Evolutionary conservation across 2,113 vertebrate species (phyloP).

Genomic region (Chaetorhynchus papuensis): DNA sequence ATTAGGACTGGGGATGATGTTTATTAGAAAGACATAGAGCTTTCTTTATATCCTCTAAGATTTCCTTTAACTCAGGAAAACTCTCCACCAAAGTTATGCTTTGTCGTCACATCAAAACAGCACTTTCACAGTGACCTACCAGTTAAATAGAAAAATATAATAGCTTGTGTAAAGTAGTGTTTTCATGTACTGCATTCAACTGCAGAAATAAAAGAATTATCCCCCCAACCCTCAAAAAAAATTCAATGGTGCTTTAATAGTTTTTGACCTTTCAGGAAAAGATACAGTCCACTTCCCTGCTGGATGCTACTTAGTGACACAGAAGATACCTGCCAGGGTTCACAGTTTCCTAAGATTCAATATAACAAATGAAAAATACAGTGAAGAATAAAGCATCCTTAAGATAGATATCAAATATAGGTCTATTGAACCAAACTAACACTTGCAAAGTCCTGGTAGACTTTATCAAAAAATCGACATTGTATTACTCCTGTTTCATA

Average conservation of each 20-base stretch:
- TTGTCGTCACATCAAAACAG: background rate
- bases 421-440: background rate
- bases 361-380: background rate
- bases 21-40: background rate
- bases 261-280: background rate
- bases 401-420: background rate
- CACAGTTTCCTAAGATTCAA: background rate
- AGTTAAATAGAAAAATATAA: background rate
- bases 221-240: background rate
- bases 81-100: background rate
- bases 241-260: background rate
- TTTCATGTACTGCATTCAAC: background rate
- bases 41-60: background rate
- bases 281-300: background rate
- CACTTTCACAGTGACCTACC: background rate
- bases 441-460: background rate
- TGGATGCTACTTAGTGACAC: background rate
- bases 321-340: background rate
- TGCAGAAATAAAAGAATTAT: background rate
- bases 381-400: background rate
- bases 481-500: background rate
- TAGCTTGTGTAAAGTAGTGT: background rate
- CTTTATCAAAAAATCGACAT: background rate
- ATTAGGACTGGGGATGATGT: background rate
- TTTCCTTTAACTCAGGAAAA: background rate